Base-by-base conservation (phyloP, 2,113 vertebrate genomes). In the Oreochromis niloticus region DNA sequence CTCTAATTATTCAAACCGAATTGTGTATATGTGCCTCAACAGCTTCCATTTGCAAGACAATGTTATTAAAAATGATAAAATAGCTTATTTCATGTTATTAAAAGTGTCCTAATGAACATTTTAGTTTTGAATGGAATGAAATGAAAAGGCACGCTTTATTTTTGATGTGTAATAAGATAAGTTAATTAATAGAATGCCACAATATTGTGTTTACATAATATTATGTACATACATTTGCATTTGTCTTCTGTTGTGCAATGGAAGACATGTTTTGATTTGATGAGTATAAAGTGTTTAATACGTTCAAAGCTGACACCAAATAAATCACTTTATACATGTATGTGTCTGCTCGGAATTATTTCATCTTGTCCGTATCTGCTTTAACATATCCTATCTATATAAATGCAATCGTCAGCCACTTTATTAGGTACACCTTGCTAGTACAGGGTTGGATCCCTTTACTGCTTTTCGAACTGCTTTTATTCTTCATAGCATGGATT, bases 11-110 rank as follows among this genome's bases (percentile, higher is more conserved):
- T 87, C 39, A 89, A 90, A 75, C 48, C 24, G 2, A 80, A 84
- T 89, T 17, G 14, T 91, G 86, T 93, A 85, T 16, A 89, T 75
- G 89, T 94, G 93, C 91, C 86, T 93, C 91, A 82, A 61, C 80
- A 90, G 85, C 92, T 93, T 92, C 81, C 6, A 94, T 89, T 90
- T 93, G 90, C 93, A 93, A 94, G 92, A 91, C 82, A 89, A 92
- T 93, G 88, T 87, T 89, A 75, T 90, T 56, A 81, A 80, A 22
- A 71, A 66, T 41, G 34, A 88, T 81, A 5, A 56, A 78, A 80
- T 3, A 22, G 82, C 81, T 89, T 83, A 55, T 56, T 32, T 87
- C 30, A 85, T 84, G 56, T 91, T 88, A 80, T 75, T 54, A 79
- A 84, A 80, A 87, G 36, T 80, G 27, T 82, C 63, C 34, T 81